These are phyloP conservation scores for Laodelphax striatellus DNA, from an alignment of 1,140 invertebrate genomes.

Conservation along the genomic window DNA sequence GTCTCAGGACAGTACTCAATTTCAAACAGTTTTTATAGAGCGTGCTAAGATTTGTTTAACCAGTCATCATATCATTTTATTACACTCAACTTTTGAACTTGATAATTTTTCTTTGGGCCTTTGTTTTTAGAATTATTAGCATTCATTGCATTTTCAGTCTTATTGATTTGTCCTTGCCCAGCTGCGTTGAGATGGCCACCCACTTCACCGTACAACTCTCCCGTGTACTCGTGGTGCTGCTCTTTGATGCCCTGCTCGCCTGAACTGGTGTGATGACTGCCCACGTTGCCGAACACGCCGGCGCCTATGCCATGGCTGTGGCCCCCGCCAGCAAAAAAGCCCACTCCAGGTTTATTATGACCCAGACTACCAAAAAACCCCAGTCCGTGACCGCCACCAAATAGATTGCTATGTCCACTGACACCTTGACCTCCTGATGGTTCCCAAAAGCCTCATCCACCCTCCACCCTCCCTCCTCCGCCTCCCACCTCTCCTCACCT, in stretches of 20 bases:
- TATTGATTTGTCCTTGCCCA: too few relatives aligned
- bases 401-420: background rate
- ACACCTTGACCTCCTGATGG: background rate
- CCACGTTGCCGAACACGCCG: background rate
- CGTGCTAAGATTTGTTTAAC: too few relatives aligned
- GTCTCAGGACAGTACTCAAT: too few relatives aligned
- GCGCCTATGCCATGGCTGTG: background rate
- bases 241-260: background rate
- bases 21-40: too few relatives aligned
- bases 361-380: background rate
- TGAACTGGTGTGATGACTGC: background rate
- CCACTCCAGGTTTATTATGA: background rate
- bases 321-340: background rate
- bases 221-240: background rate
- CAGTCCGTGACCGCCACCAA: background rate
- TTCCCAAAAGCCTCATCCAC: background rate
- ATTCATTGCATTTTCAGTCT: too few relatives aligned
- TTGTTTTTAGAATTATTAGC: too few relatives aligned
- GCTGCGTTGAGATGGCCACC: background rate
- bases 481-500: background rate
- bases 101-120: too few relatives aligned
- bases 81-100: too few relatives aligned
- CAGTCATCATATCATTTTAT: too few relatives aligned
- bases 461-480: background rate
- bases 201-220: background rate